phyloP scores from a whole-genome alignment of 2,113 vertebrate genomes.

The Eurystomus gularis region DNA sequence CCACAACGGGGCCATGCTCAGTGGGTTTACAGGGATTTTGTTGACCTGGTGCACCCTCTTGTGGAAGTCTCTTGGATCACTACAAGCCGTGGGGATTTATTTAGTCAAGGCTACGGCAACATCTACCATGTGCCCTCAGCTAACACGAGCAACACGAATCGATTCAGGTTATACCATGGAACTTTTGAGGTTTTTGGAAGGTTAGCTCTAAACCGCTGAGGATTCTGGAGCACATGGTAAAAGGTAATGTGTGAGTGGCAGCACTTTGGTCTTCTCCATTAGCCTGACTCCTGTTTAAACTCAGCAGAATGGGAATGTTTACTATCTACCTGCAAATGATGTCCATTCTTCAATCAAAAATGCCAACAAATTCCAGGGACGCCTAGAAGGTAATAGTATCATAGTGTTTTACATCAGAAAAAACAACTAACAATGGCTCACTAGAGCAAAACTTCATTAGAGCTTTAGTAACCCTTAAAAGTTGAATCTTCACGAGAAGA shows the following conservation, averaged over 20 bases:
- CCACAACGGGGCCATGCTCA: accelerated
- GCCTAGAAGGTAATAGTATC: neutral
- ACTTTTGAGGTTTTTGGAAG: neutral
- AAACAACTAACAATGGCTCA: neutral
- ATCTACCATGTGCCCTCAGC: accelerated
- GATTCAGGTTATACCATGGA: accelerated
- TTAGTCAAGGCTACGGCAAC: neutral
- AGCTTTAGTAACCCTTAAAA: neutral
- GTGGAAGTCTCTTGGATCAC: neutral
- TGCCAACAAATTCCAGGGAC: neutral
- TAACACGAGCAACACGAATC: accelerated
- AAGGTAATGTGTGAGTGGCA: neutral
- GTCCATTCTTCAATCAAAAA: neutral
- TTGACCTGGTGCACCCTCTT: constrained; percentile 21
- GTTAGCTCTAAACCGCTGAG: neutral
- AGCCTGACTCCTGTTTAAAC: neutral
- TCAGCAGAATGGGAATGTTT: neutral
- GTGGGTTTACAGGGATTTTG: neutral
- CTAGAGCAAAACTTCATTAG: neutral
- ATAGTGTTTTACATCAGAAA: neutral
- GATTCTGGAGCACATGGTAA: neutral
- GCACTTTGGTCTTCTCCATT: neutral
- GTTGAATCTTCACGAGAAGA: neutral
- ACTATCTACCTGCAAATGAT: neutral
- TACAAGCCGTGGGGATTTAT: accelerated